These are phyloP conservation scores for Bursaphelenchus mucronatus DNA, from an alignment of 1,140 invertebrate species.

Conservation along the genomic window DNA sequence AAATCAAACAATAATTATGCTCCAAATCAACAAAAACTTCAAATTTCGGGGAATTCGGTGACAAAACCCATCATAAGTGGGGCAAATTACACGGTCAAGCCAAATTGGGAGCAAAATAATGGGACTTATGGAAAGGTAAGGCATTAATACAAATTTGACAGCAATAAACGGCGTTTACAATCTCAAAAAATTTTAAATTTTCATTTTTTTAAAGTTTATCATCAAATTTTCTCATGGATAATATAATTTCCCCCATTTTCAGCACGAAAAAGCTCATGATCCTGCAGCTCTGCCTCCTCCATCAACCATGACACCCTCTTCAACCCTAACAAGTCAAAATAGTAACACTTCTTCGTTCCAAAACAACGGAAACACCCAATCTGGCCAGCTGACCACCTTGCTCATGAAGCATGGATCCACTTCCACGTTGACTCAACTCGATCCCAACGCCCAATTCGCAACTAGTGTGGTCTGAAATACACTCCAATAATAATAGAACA, in stretches of 20 bases:
- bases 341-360: slow-evolving; percentile 10
- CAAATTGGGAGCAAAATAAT: too few relatives aligned
- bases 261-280: slow-evolving; percentile 1
- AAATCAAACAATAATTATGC: background rate
- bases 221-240: slow-evolving; percentile 10
- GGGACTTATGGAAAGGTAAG: too few relatives aligned
- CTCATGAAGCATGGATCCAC: slow-evolving; percentile 6
- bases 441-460: slow-evolving; percentile 3
- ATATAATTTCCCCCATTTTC: slow-evolving; percentile 1
- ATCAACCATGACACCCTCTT: slow-evolving; percentile 12
- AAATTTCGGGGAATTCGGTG: background rate
- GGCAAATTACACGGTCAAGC: background rate
- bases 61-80: slow-evolving; percentile 15
- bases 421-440: slow-evolving; percentile 6
- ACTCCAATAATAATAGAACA: too few relatives aligned
- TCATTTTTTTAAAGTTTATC: background rate
- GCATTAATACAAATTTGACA: too few relatives aligned
- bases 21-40: background rate
- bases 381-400: background rate
- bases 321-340: slow-evolving; percentile 16
- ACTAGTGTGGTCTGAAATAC: slow-evolving; percentile 15
- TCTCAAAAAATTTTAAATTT: background rate
- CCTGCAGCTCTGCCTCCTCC: background rate
- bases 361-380: slow-evolving; percentile 10
- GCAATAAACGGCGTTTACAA: too few relatives aligned